Evolutionary conservation across 2,888 invertebrate genomes (phyloP).

Genomic region (Epistrophe eligans): DNA sequence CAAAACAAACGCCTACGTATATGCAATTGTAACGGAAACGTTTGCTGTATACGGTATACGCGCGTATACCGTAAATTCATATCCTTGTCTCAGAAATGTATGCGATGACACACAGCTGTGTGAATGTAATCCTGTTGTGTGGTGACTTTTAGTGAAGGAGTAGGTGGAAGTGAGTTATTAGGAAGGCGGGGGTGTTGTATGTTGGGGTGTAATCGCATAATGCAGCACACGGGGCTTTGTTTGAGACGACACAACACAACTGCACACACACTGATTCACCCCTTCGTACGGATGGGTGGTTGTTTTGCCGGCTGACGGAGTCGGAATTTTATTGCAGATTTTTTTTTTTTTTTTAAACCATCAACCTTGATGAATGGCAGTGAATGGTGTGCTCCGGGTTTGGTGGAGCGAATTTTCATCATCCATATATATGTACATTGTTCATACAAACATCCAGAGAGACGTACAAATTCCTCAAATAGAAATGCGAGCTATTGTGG

Average conservation of each 20-base stretch:
- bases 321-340: slow-evolving; percentile 64
- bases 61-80: slow-evolving; percentile 1
- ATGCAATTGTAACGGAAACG: slow-evolving; percentile 35
- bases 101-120: slow-evolving; percentile 28
- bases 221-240: slow-evolving; percentile 42
- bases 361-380: slow-evolving; percentile 50
- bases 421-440: too few species aligned
- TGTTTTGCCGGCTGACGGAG: slow-evolving; percentile 26
- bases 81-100: slow-evolving; percentile 36
- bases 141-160: too few species aligned
- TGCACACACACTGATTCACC: slow-evolving; percentile 5
- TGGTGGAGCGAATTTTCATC: slow-evolving; percentile 58
- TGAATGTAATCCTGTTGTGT: not conserved
- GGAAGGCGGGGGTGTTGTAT: not conserved
- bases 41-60: not conserved
- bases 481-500: slow-evolving; percentile 72
- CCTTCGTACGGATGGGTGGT: not conserved
- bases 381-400: slow-evolving; percentile 31
- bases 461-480: slow-evolving; percentile 69
- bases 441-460: not conserved
- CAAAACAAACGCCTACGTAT: slow-evolving; percentile 10
- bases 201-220: slow-evolving; percentile 11
- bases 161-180: not conserved
- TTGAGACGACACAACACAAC: slow-evolving; percentile 20
- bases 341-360: slow-evolving; percentile 46